Conservation (phyloP, 2,888 invertebrate genomes). For the Strigamia crassipes region DNA sequence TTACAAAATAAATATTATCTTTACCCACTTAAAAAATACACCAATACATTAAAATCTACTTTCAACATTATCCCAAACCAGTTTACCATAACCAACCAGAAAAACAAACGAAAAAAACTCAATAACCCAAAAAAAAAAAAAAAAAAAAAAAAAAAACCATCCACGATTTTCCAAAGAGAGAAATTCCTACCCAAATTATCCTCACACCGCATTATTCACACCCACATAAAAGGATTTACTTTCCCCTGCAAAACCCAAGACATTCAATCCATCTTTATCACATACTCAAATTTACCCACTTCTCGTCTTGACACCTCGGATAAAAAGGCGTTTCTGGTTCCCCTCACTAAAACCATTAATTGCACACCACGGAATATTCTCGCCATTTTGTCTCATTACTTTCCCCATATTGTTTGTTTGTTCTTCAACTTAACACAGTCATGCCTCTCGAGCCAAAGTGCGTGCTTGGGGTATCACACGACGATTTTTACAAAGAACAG, state of each 20-base stretch:
- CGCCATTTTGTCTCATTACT: no score
- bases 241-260: not conserved
- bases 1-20: no score
- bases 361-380: no score
- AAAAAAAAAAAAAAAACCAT: no score
- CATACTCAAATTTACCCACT: not conserved
- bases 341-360: not conserved
- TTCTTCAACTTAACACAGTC: no score
- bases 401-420: no score
- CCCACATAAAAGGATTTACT: slow-evolving; percentile 2
- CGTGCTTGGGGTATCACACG: no score
- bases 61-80: not conserved
- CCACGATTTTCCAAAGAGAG: not conserved
- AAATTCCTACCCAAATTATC: slow-evolving; percentile 7
- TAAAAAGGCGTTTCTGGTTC: no score
- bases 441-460: no score
- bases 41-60: no score
- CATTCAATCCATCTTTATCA: slow-evolving; percentile 26
- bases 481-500: no score
- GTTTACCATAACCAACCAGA: not conserved
- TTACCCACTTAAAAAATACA: no score
- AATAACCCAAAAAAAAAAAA: not conserved
- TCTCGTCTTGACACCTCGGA: not conserved
- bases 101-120: not conserved
- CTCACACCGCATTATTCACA: slow-evolving; percentile 7